Evolutionary conservation across 2,797 vertebrate species (phyloP).

Genomic region (Anguilla obscura): DNA sequence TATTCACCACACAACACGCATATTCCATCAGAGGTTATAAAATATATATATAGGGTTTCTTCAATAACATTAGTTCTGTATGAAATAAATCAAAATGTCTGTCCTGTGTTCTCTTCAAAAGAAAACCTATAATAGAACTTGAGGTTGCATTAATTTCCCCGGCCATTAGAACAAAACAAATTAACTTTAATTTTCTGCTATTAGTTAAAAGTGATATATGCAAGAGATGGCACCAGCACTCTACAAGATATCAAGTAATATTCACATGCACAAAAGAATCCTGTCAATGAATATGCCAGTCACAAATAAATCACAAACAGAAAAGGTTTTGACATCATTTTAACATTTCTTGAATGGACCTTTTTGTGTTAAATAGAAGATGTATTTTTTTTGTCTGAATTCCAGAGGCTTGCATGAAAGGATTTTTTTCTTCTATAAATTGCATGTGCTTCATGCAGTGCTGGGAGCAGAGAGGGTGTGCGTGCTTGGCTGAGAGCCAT

Average conservation of each 20-base stretch:
- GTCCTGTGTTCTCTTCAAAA: no score
- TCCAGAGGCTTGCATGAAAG: slow-evolving; percentile 76
- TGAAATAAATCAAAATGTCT: no score
- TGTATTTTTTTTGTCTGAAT: slow-evolving; percentile 49
- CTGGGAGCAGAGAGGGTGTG: slow-evolving; percentile 75
- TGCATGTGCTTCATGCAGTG: slow-evolving; percentile 80
- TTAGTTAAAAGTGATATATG: background rate
- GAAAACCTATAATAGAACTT: no score
- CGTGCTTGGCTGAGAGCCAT: slow-evolving; percentile 88
- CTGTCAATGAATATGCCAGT: slow-evolving; percentile 59
- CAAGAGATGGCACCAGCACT: slow-evolving; percentile 46
- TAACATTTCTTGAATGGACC: slow-evolving; percentile 67
- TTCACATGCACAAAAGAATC: slow-evolving; percentile 57
- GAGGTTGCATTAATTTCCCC: no score
- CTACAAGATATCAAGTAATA: slow-evolving; percentile 63
- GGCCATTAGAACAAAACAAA: background rate
- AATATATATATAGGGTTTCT: no score
- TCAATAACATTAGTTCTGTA: no score
- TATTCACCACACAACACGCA: no score
- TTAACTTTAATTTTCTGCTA: no score
- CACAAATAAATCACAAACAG: slow-evolving; percentile 55
- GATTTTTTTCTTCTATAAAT: slow-evolving; percentile 61
- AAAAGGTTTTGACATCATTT: slow-evolving; percentile 67
- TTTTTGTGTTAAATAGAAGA: slow-evolving; percentile 60
- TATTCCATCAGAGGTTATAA: no score